Percentiles rank a stretch among this genome's conserved stretches.
phyloP scores from a whole-genome alignment of 2,888 invertebrate genomes.

The Parnassius glacialis region DNA sequence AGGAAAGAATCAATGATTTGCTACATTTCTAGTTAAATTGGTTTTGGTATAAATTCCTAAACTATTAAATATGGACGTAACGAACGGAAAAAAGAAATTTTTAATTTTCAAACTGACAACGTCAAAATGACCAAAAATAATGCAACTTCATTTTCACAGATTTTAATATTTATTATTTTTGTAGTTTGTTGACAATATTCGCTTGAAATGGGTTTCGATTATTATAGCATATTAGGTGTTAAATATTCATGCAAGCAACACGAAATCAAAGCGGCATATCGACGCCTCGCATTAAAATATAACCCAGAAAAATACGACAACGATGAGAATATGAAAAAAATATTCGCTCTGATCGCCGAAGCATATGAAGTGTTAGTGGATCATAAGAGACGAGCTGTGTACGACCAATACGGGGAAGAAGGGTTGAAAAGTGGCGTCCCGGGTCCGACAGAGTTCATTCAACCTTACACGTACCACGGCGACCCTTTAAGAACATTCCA shows the following conservation, averaged over 20 bases:
- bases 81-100: too few relatives aligned
- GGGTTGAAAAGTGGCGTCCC: slow-evolving; percentile 91
- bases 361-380: slow-evolving; percentile 89
- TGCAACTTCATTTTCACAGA: too few relatives aligned
- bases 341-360: slow-evolving; percentile 85
- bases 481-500: slow-evolving; percentile 87
- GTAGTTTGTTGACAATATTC: slow-evolving; percentile 39
- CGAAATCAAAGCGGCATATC: slow-evolving; percentile 87
- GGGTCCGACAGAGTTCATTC: slow-evolving; percentile 83
- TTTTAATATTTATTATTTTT: neutral
- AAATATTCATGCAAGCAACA: slow-evolving; percentile 82
- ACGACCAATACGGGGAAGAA: slow-evolving; percentile 94
- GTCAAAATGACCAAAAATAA: too few relatives aligned
- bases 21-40: too few relatives aligned
- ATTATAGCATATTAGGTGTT: slow-evolving; percentile 88
- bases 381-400: slow-evolving; percentile 86
- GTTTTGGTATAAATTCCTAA: too few relatives aligned
- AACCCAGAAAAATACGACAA: slow-evolving; percentile 79
- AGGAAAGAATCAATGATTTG: too few relatives aligned
- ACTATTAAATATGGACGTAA: too few relatives aligned
- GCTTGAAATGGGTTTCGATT: slow-evolving; percentile 83
- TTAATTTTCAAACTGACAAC: too few relatives aligned
- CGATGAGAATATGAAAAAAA: slow-evolving; percentile 69
- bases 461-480: slow-evolving; percentile 90
- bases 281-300: slow-evolving; percentile 79